These are phyloP conservation scores for Ibidorhyncha struthersii DNA, from an alignment of 2,113 vertebrate species.

Conservation along the genomic window DNA sequence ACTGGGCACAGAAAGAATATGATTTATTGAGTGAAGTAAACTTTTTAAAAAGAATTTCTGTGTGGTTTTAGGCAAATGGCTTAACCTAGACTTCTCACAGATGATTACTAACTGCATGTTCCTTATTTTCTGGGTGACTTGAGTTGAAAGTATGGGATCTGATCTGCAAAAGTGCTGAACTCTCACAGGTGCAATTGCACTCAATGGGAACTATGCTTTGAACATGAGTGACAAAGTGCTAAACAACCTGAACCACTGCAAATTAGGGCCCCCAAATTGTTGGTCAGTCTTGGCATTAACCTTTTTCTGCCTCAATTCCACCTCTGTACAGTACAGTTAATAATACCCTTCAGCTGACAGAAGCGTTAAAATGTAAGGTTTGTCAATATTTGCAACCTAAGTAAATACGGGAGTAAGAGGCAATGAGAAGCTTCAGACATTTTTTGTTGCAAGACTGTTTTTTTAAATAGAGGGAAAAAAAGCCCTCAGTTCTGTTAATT, in stretches of 20 bases:
- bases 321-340: not conserved
- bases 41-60: not conserved
- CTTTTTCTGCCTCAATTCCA: not conserved
- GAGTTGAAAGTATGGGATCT: not conserved
- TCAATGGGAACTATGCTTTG: not conserved
- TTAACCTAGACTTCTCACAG: not conserved
- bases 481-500: not conserved
- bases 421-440: not conserved
- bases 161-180: not conserved
- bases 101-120: not conserved
- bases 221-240: not conserved
- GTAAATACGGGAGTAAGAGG: not conserved
- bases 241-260: not conserved
- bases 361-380: not conserved
- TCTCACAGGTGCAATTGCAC: not conserved
- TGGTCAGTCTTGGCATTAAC: not conserved
- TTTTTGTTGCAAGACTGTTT: not conserved
- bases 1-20: not conserved
- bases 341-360: not conserved
- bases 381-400: not conserved
- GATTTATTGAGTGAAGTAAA: not conserved
- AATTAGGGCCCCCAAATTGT: not conserved
- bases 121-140: not conserved
- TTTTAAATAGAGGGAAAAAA: not conserved
- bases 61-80: not conserved